These are phyloP conservation scores for Melinaea menophilus DNA, from an alignment of 2,888 invertebrate genomes.

Conservation along the genomic window DNA sequence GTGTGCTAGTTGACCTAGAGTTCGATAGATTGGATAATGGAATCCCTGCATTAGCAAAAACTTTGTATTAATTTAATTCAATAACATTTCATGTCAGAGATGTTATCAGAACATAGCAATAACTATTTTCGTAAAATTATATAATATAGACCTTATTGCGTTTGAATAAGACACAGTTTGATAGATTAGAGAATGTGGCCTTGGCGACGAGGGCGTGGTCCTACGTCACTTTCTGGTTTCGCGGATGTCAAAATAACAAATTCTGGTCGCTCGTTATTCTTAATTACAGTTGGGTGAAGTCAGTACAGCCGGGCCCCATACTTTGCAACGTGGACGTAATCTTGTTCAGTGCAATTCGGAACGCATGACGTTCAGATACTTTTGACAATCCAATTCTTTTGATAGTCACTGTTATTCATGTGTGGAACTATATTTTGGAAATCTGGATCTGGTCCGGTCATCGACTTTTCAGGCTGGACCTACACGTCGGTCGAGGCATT, in stretches of 20 bases:
- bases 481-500: too few relatives aligned
- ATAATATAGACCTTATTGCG: not conserved
- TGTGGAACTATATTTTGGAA: too few relatives aligned
- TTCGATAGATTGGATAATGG: too few relatives aligned
- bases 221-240: slow-evolving; percentile 41
- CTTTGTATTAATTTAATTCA: not conserved
- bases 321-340: too few relatives aligned
- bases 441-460: too few relatives aligned
- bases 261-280: not conserved
- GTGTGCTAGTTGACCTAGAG: too few relatives aligned
- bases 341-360: too few relatives aligned
- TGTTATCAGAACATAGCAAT: slow-evolving; percentile 1
- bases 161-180: slow-evolving; percentile 7
- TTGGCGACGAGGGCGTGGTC: slow-evolving; percentile 46
- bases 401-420: too few relatives aligned
- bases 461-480: too few relatives aligned
- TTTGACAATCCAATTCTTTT: too few relatives aligned
- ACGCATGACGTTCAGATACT: too few relatives aligned
- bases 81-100: not conserved
- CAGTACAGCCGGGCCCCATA: too few relatives aligned
- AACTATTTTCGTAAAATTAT: not conserved
- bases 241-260: not conserved
- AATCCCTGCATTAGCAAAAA: not conserved
- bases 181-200: slow-evolving; percentile 13
- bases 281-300: not conserved